These are phyloP conservation scores for Leptura quadrifasciata DNA, from an alignment of 2,888 invertebrate species.

Conservation along the genomic window DNA sequence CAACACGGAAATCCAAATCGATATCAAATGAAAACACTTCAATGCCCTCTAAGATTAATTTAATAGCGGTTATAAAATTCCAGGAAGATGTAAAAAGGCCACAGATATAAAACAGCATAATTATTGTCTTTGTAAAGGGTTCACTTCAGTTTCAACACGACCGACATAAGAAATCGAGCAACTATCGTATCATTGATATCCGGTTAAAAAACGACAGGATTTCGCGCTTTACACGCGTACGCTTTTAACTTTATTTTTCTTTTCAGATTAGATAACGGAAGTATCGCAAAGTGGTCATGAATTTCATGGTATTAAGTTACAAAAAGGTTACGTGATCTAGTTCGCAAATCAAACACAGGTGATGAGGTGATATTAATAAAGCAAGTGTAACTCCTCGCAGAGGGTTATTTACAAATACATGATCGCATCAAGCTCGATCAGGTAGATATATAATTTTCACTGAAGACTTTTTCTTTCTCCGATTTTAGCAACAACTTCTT, in stretches of 20 bases:
- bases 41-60: slow-evolving; percentile 20
- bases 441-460: too few species aligned
- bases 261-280: neutral
- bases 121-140: slow-evolving; percentile 2
- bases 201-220: neutral
- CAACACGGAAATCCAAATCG: neutral
- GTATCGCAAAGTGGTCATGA: neutral
- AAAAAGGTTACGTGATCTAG: neutral
- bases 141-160: neutral
- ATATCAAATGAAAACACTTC: slow-evolving; percentile 1
- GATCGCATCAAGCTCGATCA: too few species aligned
- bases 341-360: neutral
- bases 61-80: slow-evolving; percentile 21
- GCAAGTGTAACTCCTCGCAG: too few species aligned
- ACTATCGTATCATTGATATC: neutral
- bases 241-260: neutral
- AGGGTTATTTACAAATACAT: too few species aligned
- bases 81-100: slow-evolving; percentile 18
- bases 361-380: too few species aligned
- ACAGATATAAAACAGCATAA: neutral
- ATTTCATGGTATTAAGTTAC: neutral
- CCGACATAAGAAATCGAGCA: neutral
- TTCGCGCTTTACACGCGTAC: neutral
- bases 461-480: too few species aligned
- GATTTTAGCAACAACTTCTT: too few species aligned